Conservation (phyloP, 2,113 vertebrate species). For the Anguilla rostrata region DNA sequence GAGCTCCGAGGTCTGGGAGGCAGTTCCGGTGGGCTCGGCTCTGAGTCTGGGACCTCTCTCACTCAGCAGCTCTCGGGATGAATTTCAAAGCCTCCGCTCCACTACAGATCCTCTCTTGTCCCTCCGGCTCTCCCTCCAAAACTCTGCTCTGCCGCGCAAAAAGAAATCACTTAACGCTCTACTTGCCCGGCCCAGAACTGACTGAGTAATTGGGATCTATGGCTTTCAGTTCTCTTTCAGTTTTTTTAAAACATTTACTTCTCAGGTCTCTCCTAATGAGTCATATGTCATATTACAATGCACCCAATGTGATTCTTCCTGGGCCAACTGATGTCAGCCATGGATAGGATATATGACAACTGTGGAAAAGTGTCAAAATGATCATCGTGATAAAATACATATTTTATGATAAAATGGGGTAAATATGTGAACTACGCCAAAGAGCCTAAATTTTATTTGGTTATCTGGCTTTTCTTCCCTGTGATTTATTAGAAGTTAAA, state of each 20-base stretch:
- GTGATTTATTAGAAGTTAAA: not conserved
- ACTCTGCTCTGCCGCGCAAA: not conserved
- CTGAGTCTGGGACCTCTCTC: not conserved
- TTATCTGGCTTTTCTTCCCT: not conserved
- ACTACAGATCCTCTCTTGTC: not conserved
- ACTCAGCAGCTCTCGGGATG: slow-evolving; percentile 2
- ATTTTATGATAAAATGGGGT: not conserved
- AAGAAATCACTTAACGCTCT: slow-evolving; percentile 4
- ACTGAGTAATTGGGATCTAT: not conserved
- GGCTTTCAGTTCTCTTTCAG: not conserved
- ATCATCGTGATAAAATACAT: not conserved
- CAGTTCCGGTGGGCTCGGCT: not conserved
- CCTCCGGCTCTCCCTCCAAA: not conserved
- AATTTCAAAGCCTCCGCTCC: not conserved
- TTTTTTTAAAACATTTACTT: not conserved
- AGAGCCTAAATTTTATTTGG: no score
- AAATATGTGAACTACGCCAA: no score
- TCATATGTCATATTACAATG: not conserved
- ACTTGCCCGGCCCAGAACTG: not conserved
- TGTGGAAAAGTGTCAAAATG: not conserved
- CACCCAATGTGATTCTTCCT: not conserved
- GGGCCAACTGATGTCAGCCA: not conserved
- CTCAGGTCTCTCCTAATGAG: not conserved
- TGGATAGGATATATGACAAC: not conserved
- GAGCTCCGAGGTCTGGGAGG: not conserved